These are phyloP conservation scores for Orientallactaga bullata DNA, from an alignment of 2,113 vertebrate species.

Conservation along the genomic window DNA sequence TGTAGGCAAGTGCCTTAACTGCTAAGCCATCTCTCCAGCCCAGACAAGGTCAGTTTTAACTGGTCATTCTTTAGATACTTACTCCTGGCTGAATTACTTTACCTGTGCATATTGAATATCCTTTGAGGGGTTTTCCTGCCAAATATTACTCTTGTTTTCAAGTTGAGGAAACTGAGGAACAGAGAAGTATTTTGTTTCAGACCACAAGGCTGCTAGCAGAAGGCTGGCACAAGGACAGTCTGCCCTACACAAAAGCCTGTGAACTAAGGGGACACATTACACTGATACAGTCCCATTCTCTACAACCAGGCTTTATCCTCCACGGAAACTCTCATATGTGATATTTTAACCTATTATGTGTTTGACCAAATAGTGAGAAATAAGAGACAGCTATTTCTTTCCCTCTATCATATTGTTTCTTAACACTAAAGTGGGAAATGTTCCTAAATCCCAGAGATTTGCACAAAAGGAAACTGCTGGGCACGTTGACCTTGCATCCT, in stretches of 20 bases:
- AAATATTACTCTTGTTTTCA: not conserved
- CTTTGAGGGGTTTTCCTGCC: not conserved
- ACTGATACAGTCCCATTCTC: not conserved
- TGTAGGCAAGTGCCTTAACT: no score
- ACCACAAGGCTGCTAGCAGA: not conserved
- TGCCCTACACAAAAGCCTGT: not conserved
- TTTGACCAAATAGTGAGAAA: constrained; percentile 32
- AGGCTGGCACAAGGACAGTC: not conserved
- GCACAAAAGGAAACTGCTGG: not conserved
- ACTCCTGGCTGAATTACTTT: not conserved
- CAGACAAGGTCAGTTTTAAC: no score
- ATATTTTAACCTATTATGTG: not conserved
- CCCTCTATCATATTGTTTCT: not conserved
- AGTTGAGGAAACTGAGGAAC: constrained; percentile 3
- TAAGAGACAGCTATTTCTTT: not conserved
- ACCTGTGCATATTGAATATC: not conserved
- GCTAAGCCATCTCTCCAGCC: no score
- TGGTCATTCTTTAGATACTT: not conserved
- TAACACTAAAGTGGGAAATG: not conserved
- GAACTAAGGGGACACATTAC: not conserved
- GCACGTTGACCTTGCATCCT: not conserved
- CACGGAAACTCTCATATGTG: not conserved
- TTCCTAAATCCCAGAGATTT: not conserved
- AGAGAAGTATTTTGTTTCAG: not conserved
- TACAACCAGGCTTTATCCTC: not conserved